phyloP scores from a whole-genome alignment of 2,888 invertebrate species.

The Drosophila stalkeri region DNA sequence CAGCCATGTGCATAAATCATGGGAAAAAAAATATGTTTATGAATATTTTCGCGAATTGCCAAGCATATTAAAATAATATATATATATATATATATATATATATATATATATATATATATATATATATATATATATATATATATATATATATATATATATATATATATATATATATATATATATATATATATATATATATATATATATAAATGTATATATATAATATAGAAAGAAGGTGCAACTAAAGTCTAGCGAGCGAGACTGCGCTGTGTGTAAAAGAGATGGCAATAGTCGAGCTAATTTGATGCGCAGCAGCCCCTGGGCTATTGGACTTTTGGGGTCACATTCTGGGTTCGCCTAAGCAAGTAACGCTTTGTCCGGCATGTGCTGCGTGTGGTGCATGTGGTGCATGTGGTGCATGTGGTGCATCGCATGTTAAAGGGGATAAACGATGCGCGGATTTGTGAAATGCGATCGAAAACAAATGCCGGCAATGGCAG shows the following conservation, averaged over 20 bases:
- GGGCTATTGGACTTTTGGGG: conserved; percentile 7
- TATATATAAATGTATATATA: no score
- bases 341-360: conserved; percentile 8
- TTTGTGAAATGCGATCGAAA: conserved; percentile 34
- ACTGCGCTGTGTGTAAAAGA: neutral
- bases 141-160: neutral
- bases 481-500: conserved; percentile 37
- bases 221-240: neutral
- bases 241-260: neutral
- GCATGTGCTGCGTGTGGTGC: conserved; percentile 18
- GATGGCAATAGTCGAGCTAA: conserved; percentile 23
- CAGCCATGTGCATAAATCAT: conserved; percentile 54
- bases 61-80: conserved; percentile 1
- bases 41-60: conserved; percentile 42
- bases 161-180: no score
- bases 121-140: no score
- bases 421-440: conserved; percentile 1
- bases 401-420: conserved; percentile 6
- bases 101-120: no score
- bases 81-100: no score
- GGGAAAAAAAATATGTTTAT: conserved; percentile 4
- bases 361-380: conserved; percentile 9
- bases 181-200: no score
- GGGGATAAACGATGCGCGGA: conserved; percentile 13
- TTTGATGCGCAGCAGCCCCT: conserved; percentile 18